Evolutionary conservation across 1,140 invertebrate genomes (phyloP), one percentile per base, ranked within the genome.

Genomic region (Drosophila jambulina): DNA sequence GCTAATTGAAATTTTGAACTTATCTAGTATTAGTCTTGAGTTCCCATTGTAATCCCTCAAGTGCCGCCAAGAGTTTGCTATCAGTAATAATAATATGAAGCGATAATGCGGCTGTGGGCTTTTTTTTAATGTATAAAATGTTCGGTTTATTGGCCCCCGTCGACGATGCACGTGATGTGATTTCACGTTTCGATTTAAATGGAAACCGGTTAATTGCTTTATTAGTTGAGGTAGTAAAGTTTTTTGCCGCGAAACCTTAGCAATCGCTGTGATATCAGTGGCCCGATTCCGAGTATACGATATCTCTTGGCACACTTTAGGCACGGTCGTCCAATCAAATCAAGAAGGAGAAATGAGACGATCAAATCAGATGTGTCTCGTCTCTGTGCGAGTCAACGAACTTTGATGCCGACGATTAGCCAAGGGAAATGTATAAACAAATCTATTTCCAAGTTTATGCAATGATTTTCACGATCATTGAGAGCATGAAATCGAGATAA

Each of bases 371-470:
- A 54, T 54, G n/a, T 53, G 32, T 54, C 51, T 36, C 51, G 69
- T 29, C 65, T 72, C 53, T 53, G 29, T 70, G 29, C 51, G 36
- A 72, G 69, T 72, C 69, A 72, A 72, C 23, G 69, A 72, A 72
- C 69, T 72, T 72, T 72, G 57, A 61, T 69, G 58, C 32, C 74
- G 36, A 72, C 76, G 64, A 70, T 78, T 71, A 77, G 45, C 40
- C 77, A 71, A 67, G 57, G 58, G 70, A 78, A 71, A 36, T 36
- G 15, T 72, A 79, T 79, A 79, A 70, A 79, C 75, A 78, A 78
- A 78, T 64, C 75, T 70, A 36, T 54, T 54, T 2, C 32, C 32
- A 36, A 36, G 51, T 54, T 54, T 54, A 54, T 54, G 51, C 51
- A 15, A 5, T 36, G 32, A 36, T 23, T 54, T 54, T 13, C 51